Conservation (phyloP, 2,797 vertebrate genomes). For the Danio choprae region DNA sequence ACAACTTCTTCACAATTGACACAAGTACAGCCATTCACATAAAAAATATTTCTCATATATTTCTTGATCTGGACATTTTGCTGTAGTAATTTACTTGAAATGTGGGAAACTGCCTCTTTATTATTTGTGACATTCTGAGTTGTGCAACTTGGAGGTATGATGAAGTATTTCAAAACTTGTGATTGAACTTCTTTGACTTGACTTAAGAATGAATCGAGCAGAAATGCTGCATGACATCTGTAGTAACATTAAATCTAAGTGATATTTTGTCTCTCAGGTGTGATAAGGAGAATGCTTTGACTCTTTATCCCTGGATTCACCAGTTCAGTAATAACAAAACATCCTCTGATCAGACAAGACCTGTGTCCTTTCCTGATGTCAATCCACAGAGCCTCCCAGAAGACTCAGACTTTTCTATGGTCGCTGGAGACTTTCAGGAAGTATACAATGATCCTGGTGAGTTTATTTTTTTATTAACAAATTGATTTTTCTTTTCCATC, state of each 20-base stretch:
- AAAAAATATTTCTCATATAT: background rate
- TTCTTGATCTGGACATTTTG: background rate
- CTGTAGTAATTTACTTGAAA: background rate
- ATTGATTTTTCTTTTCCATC: too few relatives aligned
- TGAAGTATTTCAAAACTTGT: background rate
- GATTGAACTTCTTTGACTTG: background rate
- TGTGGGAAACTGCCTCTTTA: background rate
- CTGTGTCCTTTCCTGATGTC: conserved; percentile 93
- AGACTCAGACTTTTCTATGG: conserved; percentile 96
- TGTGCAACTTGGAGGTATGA: background rate
- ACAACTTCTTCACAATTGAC: background rate
- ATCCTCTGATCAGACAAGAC: conserved; percentile 92
- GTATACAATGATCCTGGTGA: conserved; percentile 92
- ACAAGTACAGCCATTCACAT: background rate
- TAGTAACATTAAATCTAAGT: background rate
- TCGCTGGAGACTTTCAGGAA: conserved; percentile 97
- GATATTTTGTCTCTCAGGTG: conserved; percentile 79
- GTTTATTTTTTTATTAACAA: conserved; percentile 63
- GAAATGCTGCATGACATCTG: background rate
- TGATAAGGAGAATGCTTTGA: conserved; percentile 89
- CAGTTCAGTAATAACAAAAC: conserved; percentile 99
- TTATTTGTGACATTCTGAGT: background rate
- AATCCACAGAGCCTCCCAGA: conserved; percentile 92
- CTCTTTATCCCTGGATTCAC: conserved; percentile 98
- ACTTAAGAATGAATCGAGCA: background rate